Evolutionary conservation across 2,797 vertebrate genomes (phyloP).

Genomic region (Leptoclinus maculatus): DNA sequence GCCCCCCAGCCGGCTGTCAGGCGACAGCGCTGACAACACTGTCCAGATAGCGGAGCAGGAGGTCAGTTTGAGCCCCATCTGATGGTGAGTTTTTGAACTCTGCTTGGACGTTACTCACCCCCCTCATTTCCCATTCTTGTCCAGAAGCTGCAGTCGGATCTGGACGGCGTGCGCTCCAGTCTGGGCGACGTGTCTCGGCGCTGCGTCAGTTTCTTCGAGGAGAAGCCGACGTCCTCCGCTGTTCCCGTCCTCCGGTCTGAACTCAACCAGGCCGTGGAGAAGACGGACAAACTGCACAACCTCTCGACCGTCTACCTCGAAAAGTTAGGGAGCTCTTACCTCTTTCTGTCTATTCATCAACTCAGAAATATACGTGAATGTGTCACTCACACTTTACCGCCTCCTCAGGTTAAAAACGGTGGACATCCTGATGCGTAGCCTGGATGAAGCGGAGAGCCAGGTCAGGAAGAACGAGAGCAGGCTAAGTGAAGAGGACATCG

Average conservation of each 20-base stretch:
- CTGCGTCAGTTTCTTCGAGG: constrained; percentile 90
- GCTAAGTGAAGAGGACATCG: constrained; percentile 94
- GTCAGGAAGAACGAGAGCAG: constrained; percentile 92
- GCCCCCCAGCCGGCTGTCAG: constrained; percentile 77
- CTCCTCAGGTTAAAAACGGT: constrained; percentile 91
- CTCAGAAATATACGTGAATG: background rate
- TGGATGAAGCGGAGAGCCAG: constrained; percentile 91
- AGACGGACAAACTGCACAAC: constrained; percentile 88
- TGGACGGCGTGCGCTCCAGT: constrained; percentile 85
- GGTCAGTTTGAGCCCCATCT: constrained; percentile 82
- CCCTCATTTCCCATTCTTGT: background rate
- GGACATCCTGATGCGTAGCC: constrained; percentile 87
- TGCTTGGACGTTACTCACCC: background rate
- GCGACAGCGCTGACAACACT: constrained; percentile 79
- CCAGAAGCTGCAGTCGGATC: constrained; percentile 87
- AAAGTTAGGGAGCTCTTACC: constrained; percentile 85
- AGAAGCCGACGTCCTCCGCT: constrained; percentile 88
- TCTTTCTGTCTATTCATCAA: background rate
- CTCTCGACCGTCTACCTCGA: constrained; percentile 92
- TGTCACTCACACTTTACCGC: background rate
- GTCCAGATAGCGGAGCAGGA: constrained; percentile 91
- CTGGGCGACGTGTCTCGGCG: constrained; percentile 87
- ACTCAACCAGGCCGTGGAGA: constrained; percentile 89
- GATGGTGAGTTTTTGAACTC: constrained; percentile 40
- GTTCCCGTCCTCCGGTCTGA: constrained; percentile 88